A percentile compares a stretch with the other conserved stretches of the same genome.
phyloP scores from a whole-genome alignment of 2,113 vertebrate species.

The Mixornis gularis region DNA sequence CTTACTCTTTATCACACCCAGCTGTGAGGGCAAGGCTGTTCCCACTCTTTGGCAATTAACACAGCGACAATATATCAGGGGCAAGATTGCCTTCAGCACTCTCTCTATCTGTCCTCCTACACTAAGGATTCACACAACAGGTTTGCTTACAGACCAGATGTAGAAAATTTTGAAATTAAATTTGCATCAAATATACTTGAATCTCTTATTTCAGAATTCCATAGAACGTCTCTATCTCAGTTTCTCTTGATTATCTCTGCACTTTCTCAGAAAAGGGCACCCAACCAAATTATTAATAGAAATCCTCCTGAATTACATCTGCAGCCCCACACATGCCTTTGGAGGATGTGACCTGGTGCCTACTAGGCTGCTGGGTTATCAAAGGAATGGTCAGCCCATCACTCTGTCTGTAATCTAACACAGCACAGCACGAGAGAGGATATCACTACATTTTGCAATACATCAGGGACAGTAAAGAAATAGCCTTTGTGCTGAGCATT shows the following conservation, averaged over 20 bases:
- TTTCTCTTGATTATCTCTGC: neutral
- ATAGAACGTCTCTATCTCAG: neutral
- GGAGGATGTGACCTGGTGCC: neutral
- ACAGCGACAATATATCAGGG: neutral
- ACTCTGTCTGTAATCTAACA: neutral
- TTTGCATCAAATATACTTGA: neutral
- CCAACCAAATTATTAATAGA: neutral
- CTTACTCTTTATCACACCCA: neutral
- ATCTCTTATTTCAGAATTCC: neutral
- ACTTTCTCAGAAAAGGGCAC: neutral
- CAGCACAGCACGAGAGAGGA: neutral
- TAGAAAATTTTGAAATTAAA: neutral
- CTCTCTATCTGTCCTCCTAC: neutral
- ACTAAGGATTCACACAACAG: neutral
- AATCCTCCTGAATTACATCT: neutral
- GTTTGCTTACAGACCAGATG: neutral
- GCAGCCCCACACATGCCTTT: neutral
- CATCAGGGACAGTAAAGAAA: neutral
- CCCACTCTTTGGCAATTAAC: neutral
- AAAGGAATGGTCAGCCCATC: fast-evolving
- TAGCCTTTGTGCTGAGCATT: neutral
- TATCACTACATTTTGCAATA: neutral
- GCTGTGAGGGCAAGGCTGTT: neutral
- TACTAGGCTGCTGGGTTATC: neutral
- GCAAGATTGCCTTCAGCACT: neutral